Conservation (phyloP, 2,797 vertebrate genomes). For the Enteromius radiatus region DNA sequence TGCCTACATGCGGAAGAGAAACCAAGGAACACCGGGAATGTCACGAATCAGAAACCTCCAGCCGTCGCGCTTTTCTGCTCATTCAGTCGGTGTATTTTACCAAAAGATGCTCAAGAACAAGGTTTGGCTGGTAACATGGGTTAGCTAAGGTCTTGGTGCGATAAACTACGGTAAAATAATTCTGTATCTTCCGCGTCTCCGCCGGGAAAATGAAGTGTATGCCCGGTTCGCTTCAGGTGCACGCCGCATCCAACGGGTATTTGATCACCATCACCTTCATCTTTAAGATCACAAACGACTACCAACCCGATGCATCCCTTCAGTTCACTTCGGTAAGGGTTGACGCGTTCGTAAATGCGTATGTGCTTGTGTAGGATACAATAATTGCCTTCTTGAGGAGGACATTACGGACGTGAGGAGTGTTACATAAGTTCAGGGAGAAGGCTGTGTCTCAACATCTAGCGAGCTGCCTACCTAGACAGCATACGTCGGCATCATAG, state of each 20-base stretch:
- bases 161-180: constrained; percentile 18
- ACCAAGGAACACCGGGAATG: constrained; percentile 27
- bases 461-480: not conserved
- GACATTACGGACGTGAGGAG: not conserved
- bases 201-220: constrained; percentile 51
- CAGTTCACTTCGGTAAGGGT: constrained; percentile 51
- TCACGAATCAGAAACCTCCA: constrained; percentile 18
- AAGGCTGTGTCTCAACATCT: not conserved
- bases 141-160: constrained; percentile 21
- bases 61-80: not conserved
- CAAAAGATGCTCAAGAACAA: not conserved
- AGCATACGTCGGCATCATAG: not conserved
- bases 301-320: constrained; percentile 53
- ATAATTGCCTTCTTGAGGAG: not conserved
- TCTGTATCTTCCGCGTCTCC: constrained; percentile 27
- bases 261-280: constrained; percentile 3
- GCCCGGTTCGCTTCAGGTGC: constrained; percentile 44
- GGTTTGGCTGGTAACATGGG: constrained; percentile 3
- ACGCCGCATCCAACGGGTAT: constrained; percentile 25
- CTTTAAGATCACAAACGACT: constrained; percentile 12
- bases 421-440: constrained; percentile 42
- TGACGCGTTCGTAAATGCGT: not conserved
- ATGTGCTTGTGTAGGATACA: not conserved
- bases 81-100: not conserved
- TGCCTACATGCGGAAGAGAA: constrained; percentile 39